Base-by-base conservation (phyloP, 2,797 vertebrate genomes). In the Pithecia hirsuta region DNA sequence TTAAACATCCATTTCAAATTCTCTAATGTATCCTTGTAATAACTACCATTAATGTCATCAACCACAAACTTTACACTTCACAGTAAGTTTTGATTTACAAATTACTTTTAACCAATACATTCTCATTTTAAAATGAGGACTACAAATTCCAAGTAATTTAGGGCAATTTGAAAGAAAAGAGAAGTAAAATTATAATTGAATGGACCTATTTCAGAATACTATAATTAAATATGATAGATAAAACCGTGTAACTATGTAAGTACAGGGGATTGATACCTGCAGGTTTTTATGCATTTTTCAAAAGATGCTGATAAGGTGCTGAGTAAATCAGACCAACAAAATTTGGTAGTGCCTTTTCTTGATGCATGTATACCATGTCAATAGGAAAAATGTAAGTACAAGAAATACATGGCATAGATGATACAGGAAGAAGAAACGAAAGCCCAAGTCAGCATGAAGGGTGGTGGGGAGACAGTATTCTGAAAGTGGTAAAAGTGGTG, bases 1-100 rank as follows among this genome's bases (percentile, higher is more conserved):
- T 87, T 82, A 95, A 95, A 44, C 15, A 59, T 41, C 30, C 19
- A 91, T 89, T 95, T 95, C 44, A 92, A 95, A 89, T 87, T 92
- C 20, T 75, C 17, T 22, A 64, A 28, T 9, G 3, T 50, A 64
- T 48, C 24, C 10, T 59, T 41, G 9, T 2, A 92, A 83, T 36
- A 67, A 15, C 14, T 46, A 28, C 7, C 57, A 44, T 30, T 48
- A 48, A 44, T 30, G 5, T 75, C 50, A 76, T 46, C 6, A 48
- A 28, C 24, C 9, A 39, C 33, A 95, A 85, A 52, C 26, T 96
- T 70, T 72, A 36, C 7, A 59, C 33, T 72, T 11, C 39, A n/a
- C 13, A 44, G n/a, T 26, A 41, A 61, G 13, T 76, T 95, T 67
- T 89, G 78, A 81, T 80, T 61, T 72, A 83, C 44, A 39, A 93